Percentiles rank a stretch among this genome's conserved stretches.
These are phyloP conservation scores for Eubasilissa regina DNA, from an alignment of 1,140 invertebrate genomes.

Conservation along the genomic window DNA sequence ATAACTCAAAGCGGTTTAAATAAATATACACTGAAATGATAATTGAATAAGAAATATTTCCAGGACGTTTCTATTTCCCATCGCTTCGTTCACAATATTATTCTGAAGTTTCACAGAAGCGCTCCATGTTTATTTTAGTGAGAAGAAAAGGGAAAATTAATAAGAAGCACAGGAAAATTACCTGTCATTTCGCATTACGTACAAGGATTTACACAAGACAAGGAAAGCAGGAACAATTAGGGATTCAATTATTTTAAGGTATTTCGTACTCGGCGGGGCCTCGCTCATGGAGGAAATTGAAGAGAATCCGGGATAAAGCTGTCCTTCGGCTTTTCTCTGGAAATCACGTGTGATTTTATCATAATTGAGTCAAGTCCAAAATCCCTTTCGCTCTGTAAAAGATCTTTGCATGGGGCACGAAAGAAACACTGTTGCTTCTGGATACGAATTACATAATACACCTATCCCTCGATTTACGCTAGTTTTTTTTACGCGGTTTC, in stretches of 20 bases:
- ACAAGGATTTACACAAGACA: conserved; percentile 1
- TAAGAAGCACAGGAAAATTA: conserved; percentile 32
- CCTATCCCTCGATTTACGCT: too few species aligned
- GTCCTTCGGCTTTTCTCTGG: neutral
- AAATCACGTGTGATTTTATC: neutral
- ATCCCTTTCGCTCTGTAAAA: neutral
- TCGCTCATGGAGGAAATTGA: neutral
- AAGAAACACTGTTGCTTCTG: too few species aligned
- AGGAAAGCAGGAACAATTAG: conserved; percentile 36
- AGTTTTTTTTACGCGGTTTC: too few species aligned
- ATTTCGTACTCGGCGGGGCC: neutral
- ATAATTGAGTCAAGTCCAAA: neutral
- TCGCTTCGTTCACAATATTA: neutral
- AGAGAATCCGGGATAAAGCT: neutral
- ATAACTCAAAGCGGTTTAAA: too few species aligned
- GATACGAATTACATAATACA: too few species aligned
- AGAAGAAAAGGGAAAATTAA: conserved; percentile 2
- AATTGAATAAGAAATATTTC: too few species aligned
- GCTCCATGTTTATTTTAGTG: conserved; percentile 14
- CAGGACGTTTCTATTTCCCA: too few species aligned
- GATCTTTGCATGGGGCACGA: too few species aligned
- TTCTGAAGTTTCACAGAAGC: neutral
- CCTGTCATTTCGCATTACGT: conserved; percentile 37
- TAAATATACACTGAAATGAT: too few species aligned
- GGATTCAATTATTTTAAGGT: conserved; percentile 36